A percentile compares a stretch with the other conserved stretches of the same genome.
These are phyloP conservation scores for Nasalis larvatus DNA, from an alignment of 2,113 vertebrate genomes.

Conservation along the genomic window DNA sequence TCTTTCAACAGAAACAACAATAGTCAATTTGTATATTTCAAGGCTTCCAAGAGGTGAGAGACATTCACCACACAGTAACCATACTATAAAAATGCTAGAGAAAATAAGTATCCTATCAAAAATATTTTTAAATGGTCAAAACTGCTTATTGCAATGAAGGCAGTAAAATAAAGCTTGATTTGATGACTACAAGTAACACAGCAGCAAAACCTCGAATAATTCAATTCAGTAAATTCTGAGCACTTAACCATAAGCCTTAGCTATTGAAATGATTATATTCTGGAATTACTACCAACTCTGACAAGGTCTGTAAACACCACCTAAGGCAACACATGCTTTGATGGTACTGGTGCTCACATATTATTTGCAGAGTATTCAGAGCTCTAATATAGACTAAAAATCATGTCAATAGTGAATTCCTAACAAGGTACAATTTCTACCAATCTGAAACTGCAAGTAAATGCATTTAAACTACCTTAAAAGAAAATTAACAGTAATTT, in stretches of 20 bases:
- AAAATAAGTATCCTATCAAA: not conserved
- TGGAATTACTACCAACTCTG: not conserved
- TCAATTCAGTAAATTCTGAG: slow-evolving; percentile 12
- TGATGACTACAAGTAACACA: slow-evolving; percentile 1
- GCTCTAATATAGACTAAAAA: not conserved
- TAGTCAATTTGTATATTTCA: slow-evolving; percentile 25
- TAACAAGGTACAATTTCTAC: not conserved
- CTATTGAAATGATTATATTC: slow-evolving; percentile 10
- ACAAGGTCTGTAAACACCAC: not conserved
- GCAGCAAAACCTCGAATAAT: not conserved
- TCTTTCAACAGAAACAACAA: slow-evolving; percentile 76
- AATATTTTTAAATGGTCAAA: not conserved
- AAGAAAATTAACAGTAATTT: not conserved
- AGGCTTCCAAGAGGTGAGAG: not conserved
- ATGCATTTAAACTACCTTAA: not conserved
- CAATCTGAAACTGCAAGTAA: not conserved
- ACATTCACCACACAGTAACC: not conserved
- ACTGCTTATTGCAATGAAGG: not conserved
- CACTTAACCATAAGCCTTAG: not conserved
- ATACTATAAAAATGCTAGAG: not conserved
- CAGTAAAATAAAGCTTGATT: not conserved
- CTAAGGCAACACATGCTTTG: not conserved
- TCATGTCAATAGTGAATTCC: not conserved
- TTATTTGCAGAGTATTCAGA: not conserved
- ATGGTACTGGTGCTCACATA: not conserved